Percentiles rank a stretch among this genome's conserved stretches.
Conservation (phyloP, 1,140 invertebrate genomes). For the Musca vetustissima region DNA sequence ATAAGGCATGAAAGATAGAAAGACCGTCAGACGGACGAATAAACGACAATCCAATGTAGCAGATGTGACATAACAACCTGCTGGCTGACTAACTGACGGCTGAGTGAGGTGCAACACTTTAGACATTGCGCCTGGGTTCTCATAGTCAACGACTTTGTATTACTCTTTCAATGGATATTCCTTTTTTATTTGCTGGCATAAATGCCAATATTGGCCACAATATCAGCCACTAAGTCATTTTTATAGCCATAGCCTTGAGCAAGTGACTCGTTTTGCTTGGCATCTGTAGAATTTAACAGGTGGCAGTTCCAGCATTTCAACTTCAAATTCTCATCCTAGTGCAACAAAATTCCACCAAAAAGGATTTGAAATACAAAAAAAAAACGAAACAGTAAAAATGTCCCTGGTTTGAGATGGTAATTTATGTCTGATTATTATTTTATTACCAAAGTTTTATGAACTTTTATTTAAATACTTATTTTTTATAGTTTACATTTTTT, state of each 20-base stretch:
- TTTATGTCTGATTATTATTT: slow-evolving; percentile 52
- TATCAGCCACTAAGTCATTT: slow-evolving; percentile 39
- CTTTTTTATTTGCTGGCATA: not conserved
- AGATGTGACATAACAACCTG: too few species aligned
- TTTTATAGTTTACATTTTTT: too few species aligned
- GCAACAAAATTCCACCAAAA: too few species aligned
- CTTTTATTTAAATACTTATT: not conserved
- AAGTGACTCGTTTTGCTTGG: not conserved
- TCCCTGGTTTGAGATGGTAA: slow-evolving; percentile 32
- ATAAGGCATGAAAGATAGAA: slow-evolving; percentile 27
- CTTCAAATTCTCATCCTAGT: too few species aligned
- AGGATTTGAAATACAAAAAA: too few species aligned
- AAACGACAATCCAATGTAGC: too few species aligned
- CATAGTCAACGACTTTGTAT: not conserved
- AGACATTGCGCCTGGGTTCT: not conserved
- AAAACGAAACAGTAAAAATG: too few species aligned
- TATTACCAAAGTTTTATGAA: slow-evolving; percentile 42
- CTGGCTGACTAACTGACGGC: too few species aligned
- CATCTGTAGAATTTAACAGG: slow-evolving; percentile 10
- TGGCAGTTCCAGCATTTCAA: slow-evolving; percentile 28
- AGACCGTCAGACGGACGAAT: slow-evolving; percentile 30
- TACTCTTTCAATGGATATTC: not conserved
- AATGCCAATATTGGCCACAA: not conserved
- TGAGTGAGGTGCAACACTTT: too few species aligned
- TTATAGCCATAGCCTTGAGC: slow-evolving; percentile 32